Base-by-base conservation (phyloP, 2,113 vertebrate species). In the Plecturocebus donacophilus region DNA sequence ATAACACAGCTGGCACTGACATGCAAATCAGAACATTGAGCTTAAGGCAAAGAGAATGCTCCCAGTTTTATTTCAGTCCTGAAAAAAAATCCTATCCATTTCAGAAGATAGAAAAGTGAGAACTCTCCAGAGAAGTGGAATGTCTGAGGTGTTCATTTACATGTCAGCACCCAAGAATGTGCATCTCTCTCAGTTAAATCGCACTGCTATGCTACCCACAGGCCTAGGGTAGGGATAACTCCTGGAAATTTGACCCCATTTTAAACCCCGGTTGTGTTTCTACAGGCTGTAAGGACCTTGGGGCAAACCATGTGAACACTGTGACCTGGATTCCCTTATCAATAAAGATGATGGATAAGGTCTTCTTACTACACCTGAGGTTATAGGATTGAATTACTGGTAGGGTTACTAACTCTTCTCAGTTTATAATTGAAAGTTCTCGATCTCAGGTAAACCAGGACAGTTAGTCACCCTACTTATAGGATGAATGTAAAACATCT, bases 41-140 rank as follows among this genome's bases (percentile, higher is more conserved):
- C 52, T 95, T 90, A 66, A 96, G 94, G 95, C 84, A 88, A 58
- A 90, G 38, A 92, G 81, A 77, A 35, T 52, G 45, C 42, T 92
- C 58, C 17, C 25, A 68, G 76, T 85, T 93, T 95, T 66, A 66
- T 80, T 93, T 97, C 47, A 61, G 90, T 79, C 68, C 14, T 45
- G 61, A 91, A 87, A 83, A 64, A 32, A 97, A n/a, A 38, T 61
- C 17, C 54, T 64, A 2, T 64, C n/a, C 2, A 70, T 64, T 81
- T 85, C 27, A 71, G 85, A 64, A 87, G 66, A 23, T 68, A 52
- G 87, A 91, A 87, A 45, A 70, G 79, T 77, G 47, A 92, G 80
- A 75, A 64, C 92, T 80, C 95, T 85, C 54, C 56, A 89, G 95
- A 94, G 79, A 71, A 54, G 6, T 45, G 30, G 93, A 87, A 94